Evolutionary conservation across 2,797 vertebrate genomes (phyloP).

Genomic region (Chelon labrosus): DNA sequence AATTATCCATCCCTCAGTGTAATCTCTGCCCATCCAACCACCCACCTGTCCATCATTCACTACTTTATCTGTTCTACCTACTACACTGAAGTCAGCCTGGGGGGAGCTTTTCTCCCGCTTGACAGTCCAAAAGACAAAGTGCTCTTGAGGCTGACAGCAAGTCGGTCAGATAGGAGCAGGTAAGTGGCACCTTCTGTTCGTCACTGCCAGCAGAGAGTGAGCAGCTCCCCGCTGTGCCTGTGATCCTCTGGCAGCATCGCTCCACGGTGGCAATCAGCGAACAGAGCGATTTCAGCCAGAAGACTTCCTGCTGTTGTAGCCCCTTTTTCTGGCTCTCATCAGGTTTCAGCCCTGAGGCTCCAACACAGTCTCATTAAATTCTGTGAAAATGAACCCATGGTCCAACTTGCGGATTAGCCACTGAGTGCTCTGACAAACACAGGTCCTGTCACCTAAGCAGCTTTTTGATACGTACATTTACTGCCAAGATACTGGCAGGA

Average conservation of each 20-base stretch:
- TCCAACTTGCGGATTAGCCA: constrained; percentile 11
- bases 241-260: constrained; percentile 43
- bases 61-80: constrained; percentile 28
- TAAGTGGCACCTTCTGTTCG: constrained; percentile 63
- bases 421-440: not conserved
- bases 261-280: constrained; percentile 46
- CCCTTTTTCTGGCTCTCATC: constrained; percentile 12
- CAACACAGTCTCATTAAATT: constrained; percentile 25
- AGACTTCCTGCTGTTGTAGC: constrained; percentile 28
- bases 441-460: not conserved
- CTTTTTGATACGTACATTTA: no score
- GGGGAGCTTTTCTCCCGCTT: constrained; percentile 11
- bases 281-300: constrained; percentile 44
- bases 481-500: no score
- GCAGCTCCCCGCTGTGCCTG: constrained; percentile 38
- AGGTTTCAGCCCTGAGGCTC: not conserved
- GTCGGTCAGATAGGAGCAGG: constrained; percentile 52
- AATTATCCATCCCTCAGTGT: constrained; percentile 14
- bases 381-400: constrained; percentile 36
- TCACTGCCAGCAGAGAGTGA: constrained; percentile 45
- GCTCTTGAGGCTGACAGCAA: constrained; percentile 57
- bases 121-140: constrained; percentile 62
- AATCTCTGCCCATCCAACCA: constrained; percentile 40
- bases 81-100: constrained; percentile 2
- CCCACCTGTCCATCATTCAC: constrained; percentile 43